A percentile compares a stretch with the other conserved stretches of the same genome.
Evolutionary conservation across 2,888 invertebrate species (phyloP).

Genomic region (Mythimna impura): DNA sequence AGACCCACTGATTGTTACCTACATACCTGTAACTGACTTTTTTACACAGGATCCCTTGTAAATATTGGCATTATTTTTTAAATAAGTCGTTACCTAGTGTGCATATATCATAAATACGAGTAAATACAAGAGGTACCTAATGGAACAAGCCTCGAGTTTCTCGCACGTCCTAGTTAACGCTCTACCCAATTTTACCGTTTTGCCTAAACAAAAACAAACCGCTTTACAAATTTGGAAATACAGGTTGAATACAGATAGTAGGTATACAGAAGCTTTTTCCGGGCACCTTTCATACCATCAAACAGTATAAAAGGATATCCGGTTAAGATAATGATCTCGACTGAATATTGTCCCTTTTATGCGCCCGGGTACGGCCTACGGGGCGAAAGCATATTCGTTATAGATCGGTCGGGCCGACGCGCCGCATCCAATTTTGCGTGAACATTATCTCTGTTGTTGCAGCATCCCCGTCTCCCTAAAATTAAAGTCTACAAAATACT

Average conservation of each 20-base stretch:
- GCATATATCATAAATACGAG: too few relatives aligned
- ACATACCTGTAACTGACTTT: too few relatives aligned
- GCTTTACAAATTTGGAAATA: slow-evolving; percentile 6
- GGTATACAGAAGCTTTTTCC: slow-evolving; percentile 23
- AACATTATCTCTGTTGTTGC: slow-evolving; percentile 81
- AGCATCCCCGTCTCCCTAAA: slow-evolving; percentile 72
- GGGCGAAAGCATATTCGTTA: slow-evolving; percentile 60
- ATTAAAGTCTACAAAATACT: slow-evolving; percentile 73
- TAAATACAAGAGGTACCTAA: neutral
- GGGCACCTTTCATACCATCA: slow-evolving; percentile 39
- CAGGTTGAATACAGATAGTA: neutral
- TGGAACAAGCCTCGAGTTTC: neutral
- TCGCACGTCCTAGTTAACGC: neutral
- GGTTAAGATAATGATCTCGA: slow-evolving; percentile 52
- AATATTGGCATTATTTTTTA: too few relatives aligned
- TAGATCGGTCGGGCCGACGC: slow-evolving; percentile 65
- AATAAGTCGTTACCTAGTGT: too few relatives aligned
- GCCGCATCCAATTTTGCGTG: slow-evolving; percentile 79
- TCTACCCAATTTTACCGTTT: neutral
- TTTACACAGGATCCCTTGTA: too few relatives aligned
- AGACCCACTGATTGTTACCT: too few relatives aligned
- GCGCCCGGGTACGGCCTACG: slow-evolving; percentile 38
- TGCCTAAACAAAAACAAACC: neutral
- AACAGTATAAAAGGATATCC: slow-evolving; percentile 51
- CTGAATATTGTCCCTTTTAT: slow-evolving; percentile 61